Conservation (phyloP, 2,797 vertebrate species). For the Propithecus perrieri region DNA sequence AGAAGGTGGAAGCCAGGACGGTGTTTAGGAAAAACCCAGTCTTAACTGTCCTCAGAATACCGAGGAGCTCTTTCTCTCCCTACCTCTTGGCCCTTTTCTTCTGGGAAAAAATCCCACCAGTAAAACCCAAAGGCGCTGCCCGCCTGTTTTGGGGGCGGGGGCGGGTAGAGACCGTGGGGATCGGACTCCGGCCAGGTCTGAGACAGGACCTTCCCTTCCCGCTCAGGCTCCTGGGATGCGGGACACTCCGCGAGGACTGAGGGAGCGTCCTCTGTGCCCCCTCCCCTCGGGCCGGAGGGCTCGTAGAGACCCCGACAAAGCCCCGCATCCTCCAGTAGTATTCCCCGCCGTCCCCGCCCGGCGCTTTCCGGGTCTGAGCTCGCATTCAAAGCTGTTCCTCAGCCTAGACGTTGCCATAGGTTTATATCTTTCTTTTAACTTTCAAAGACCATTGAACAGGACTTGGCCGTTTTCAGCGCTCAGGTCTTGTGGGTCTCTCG, state of each 20-base stretch:
- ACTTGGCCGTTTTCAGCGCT: not conserved
- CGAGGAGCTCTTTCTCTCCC: not conserved
- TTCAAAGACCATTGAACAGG: not conserved
- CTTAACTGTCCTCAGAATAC: not conserved
- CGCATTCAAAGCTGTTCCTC: not conserved
- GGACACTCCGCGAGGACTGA: not conserved
- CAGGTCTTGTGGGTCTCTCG: not conserved
- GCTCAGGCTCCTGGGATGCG: not conserved
- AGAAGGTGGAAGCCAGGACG: not conserved
- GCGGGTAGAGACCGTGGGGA: not conserved
- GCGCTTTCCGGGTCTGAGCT: not conserved
- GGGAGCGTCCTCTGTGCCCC: not conserved
- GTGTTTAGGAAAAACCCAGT: not conserved
- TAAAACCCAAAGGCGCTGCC: not conserved
- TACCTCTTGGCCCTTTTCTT: no score
- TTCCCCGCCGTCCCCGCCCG: not conserved
- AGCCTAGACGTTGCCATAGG: not conserved
- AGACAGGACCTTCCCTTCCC: not conserved
- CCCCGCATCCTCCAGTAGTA: not conserved
- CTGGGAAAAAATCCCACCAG: not conserved
- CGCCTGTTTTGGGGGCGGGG: not conserved
- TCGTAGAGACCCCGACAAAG: not conserved
- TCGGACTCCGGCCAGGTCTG: not conserved
- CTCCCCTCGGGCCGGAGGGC: not conserved
- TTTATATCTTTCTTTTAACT: not conserved